Evolutionary conservation across 2,888 invertebrate genomes (phyloP), one percentile per base, ranked within the genome.

Genomic region (Desoria tigrina): DNA sequence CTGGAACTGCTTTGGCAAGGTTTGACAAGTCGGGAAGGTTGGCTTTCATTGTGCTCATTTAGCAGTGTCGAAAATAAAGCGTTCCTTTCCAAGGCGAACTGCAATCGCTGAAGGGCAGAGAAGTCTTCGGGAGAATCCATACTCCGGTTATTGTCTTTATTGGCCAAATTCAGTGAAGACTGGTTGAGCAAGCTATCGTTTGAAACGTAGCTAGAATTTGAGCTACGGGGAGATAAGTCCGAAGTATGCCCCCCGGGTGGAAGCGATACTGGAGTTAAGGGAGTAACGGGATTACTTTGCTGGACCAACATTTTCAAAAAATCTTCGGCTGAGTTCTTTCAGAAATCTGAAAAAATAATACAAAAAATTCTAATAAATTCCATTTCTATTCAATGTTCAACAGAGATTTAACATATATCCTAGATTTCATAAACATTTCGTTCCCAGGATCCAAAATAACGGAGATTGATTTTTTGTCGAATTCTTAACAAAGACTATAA

Each of bases 71-170:
- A 63, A 55, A 51, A 62, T 39, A 72, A 58, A 3, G 68, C 45
- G 39, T 68, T 65, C 37, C 69, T 66, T 37, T 72, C 73, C 9
- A 74, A 55, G 26, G 72, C 73, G 57, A 70, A 67, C 49, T 73
- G 71, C 16, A 76, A 65, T 37, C 70, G 65, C 65, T 76, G 73
- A 11, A 76, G 67, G 1, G 74, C 70, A 18, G 72, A 74, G 27
- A 73, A 58, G 18, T 66, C 66, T 54, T 63, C 66, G 32, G n/a
- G n/a, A 54, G 45, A n/a, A 65, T 54, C 37, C 37, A 18, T 59
- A 2, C 50, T 42, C 2, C 37, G 21, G 18, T 26, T n/a, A 55
- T 55, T 55, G 7, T 55, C 26, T 14, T 18, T 23, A 14, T 55
- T 26, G 18, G 56, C 28, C 4, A 65, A 68, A 65, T 61, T 59